Percentiles rank a stretch among this genome's conserved stretches.
Evolutionary conservation across 2,888 invertebrate species (phyloP).

Genomic region (Cremastinae sp.): DNA sequence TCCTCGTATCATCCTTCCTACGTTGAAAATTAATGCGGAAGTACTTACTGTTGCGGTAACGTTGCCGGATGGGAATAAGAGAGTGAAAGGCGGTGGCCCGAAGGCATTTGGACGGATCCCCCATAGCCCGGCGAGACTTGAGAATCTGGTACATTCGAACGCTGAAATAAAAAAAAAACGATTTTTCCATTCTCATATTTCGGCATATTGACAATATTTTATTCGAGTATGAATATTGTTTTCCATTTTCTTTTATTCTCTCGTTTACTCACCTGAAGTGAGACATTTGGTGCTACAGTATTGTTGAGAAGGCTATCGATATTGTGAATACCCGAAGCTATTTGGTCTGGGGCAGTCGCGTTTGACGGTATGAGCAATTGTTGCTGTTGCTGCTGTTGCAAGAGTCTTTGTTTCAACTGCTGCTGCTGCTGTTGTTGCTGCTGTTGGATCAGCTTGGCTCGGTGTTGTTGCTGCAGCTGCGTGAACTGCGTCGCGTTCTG

Average conservation of each 20-base stretch:
- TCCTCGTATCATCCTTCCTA: neutral
- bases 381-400: slow-evolving; percentile 91
- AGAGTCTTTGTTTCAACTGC: slow-evolving; percentile 84
- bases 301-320: slow-evolving; percentile 93
- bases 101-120: slow-evolving; percentile 80
- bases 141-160: slow-evolving; percentile 82
- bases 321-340: slow-evolving; percentile 84
- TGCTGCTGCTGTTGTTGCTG: slow-evolving; percentile 82
- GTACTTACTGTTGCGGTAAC: slow-evolving; percentile 78
- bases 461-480: slow-evolving; percentile 81
- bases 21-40: neutral
- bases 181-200: too few relatives aligned
- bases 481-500: slow-evolving; percentile 73
- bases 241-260: too few relatives aligned
- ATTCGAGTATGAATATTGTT: too few relatives aligned
- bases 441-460: slow-evolving; percentile 76
- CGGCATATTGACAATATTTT: too few relatives aligned
- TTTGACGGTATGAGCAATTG: slow-evolving; percentile 90
- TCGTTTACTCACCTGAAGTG: slow-evolving; percentile 87
- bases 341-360: slow-evolving; percentile 84
- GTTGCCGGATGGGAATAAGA: slow-evolving; percentile 78
- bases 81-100: slow-evolving; percentile 79
- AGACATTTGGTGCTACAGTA: slow-evolving; percentile 94
- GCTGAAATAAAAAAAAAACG: slow-evolving; percentile 72
- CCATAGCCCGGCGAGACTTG: slow-evolving; percentile 86